phyloP scores from a whole-genome alignment of 2,797 vertebrate species.

The Sparus aurata region DNA sequence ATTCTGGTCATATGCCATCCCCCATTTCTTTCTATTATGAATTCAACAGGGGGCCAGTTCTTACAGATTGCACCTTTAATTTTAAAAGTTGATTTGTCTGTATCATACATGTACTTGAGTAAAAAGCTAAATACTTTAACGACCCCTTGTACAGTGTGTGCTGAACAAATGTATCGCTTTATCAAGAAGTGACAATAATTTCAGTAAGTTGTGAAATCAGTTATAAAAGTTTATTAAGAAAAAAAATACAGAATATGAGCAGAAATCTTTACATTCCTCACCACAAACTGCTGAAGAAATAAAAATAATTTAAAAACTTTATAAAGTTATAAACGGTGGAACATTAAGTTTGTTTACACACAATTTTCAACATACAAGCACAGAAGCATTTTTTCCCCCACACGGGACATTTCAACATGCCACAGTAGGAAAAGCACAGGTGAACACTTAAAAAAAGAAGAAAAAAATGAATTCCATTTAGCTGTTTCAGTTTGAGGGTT shows the following conservation, averaged over 20 bases:
- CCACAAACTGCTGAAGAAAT: slow-evolving; percentile 16
- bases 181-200: neutral
- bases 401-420: neutral
- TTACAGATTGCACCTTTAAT: no score
- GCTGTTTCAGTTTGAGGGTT: neutral
- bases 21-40: no score
- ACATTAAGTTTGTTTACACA: neutral
- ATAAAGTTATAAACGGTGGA: slow-evolving; percentile 16
- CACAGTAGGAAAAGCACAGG: neutral
- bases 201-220: neutral
- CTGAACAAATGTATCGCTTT: neutral
- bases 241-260: slow-evolving; percentile 14
- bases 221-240: slow-evolving; percentile 56
- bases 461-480: slow-evolving; percentile 7
- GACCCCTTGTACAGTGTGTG: no score
- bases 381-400: neutral
- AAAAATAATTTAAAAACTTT: slow-evolving; percentile 31
- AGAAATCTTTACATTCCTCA: slow-evolving; percentile 1
- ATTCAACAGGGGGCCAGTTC: no score
- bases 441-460: neutral
- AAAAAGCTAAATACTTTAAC: no score
- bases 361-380: neutral
- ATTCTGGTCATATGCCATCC: no score
- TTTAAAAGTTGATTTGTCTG: no score
- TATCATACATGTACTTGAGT: no score